Percentiles rank a stretch among this genome's conserved stretches.
These are phyloP conservation scores for Equus quagga DNA, from an alignment of 2,113 vertebrate species.

Conservation along the genomic window DNA sequence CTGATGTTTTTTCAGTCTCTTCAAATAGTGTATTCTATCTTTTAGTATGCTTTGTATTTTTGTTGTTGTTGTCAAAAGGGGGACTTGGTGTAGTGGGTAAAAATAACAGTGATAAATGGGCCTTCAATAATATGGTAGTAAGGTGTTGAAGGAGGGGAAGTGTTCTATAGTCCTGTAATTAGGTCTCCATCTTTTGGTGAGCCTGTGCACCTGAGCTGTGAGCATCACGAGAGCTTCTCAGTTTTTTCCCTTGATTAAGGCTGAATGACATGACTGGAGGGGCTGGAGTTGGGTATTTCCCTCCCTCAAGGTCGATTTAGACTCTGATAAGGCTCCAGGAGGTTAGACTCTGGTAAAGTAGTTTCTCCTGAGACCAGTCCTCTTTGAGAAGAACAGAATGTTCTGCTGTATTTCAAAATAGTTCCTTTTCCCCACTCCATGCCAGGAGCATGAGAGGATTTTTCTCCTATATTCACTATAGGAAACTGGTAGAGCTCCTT, in stretches of 20 bases:
- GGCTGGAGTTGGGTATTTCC: not conserved
- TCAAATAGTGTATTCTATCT: not conserved
- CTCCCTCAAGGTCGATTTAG: not conserved
- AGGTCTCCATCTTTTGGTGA: not conserved
- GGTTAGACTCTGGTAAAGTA: not conserved
- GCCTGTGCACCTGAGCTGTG: not conserved
- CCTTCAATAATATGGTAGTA: not conserved
- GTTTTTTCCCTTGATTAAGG: too few species aligned
- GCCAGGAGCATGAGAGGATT: not conserved
- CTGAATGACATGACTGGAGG: not conserved
- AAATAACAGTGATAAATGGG: not conserved
- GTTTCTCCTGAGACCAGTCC: not conserved
- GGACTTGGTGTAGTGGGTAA: not conserved
- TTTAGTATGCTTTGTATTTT: not conserved
- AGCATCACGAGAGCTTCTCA: not conserved
- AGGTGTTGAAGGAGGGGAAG: not conserved
- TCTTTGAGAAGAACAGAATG: not conserved
- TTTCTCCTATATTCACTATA: not conserved
- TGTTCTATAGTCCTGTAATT: not conserved
- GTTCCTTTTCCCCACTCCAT: not conserved
- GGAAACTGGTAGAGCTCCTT: not conserved
- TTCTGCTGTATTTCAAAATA: not conserved
- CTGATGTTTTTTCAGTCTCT: not conserved
- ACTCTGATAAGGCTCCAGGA: not conserved
- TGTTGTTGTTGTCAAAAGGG: not conserved